phyloP scores from a whole-genome alignment of 2,113 vertebrate genomes.

The Pyxicephalus adspersus region DNA sequence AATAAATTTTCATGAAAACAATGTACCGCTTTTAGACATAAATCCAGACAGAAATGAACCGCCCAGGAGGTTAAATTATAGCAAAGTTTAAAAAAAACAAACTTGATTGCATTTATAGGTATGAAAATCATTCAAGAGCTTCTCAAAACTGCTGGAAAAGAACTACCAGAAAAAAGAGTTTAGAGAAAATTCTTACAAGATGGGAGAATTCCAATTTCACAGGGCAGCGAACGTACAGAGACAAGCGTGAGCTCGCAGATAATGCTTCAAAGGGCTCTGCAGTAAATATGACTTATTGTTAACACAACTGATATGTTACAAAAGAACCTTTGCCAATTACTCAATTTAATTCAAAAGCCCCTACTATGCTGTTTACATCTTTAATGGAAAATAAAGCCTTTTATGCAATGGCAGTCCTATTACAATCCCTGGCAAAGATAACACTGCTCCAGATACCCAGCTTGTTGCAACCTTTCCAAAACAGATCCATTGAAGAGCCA shows the following conservation, averaged over 20 bases:
- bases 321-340: neutral
- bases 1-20: no score
- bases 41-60: no score
- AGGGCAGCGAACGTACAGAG: neutral
- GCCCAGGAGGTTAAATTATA: no score
- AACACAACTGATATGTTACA: neutral
- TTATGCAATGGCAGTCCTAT: conserved; percentile 45
- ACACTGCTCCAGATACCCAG: conserved; percentile 17
- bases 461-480: conserved; percentile 44
- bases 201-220: neutral
- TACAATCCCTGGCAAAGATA: conserved; percentile 39
- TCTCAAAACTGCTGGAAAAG: no score
- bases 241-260: neutral
- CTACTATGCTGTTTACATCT: conserved; percentile 47
- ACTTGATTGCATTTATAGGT: no score
- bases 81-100: no score
- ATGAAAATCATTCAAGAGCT: no score
- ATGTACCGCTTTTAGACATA: no score
- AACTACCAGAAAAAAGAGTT: neutral
- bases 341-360: conserved; percentile 41
- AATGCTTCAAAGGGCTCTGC: neutral
- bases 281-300: conserved; percentile 22
- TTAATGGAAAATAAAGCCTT: conserved; percentile 54
- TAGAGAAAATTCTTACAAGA: fast-evolving
- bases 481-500: conserved; percentile 39